These are phyloP conservation scores for Oscheius sp. DNA, from an alignment of 2,888 invertebrate genomes.

Conservation along the genomic window DNA sequence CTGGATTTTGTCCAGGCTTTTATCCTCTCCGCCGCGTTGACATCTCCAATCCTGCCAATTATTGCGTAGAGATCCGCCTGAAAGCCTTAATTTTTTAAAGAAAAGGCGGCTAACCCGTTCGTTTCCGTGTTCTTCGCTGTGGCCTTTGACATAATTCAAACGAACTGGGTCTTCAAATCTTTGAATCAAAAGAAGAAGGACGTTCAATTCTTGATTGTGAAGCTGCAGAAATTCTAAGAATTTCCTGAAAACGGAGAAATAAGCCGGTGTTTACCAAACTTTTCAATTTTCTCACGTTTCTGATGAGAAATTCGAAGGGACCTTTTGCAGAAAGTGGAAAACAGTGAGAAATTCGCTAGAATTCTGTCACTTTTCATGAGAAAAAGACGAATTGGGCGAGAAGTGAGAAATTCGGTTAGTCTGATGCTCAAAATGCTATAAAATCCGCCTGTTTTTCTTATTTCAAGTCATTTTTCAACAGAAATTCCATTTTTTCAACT, in stretches of 20 bases:
- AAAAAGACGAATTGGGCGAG: too few relatives aligned
- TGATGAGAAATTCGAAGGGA: too few relatives aligned
- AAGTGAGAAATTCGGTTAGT: too few relatives aligned
- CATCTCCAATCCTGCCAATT: slow-evolving; percentile 6
- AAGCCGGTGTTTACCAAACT: too few relatives aligned
- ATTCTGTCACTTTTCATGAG: too few relatives aligned
- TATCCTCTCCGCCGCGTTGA: slow-evolving; percentile 1
- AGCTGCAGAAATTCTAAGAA: neutral
- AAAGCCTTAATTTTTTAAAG: neutral
- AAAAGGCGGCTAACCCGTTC: neutral
- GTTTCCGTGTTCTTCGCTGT: slow-evolving; percentile 19
- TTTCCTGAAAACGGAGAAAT: slow-evolving; percentile 1
- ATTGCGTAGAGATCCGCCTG: slow-evolving; percentile 23
- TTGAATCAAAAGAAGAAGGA: neutral
- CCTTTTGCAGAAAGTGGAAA: too few relatives aligned
- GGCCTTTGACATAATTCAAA: slow-evolving; percentile 9
- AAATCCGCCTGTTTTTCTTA: too few relatives aligned
- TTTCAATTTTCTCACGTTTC: too few relatives aligned
- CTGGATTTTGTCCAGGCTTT: slow-evolving; percentile 1
- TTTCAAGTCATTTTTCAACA: too few relatives aligned
- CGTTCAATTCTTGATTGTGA: neutral
- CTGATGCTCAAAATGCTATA: too few relatives aligned
- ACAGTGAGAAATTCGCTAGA: too few relatives aligned
- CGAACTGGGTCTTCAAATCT: neutral
- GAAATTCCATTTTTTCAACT: too few relatives aligned